These are phyloP conservation scores for Drosophila niveifrons DNA, from an alignment of 2,888 invertebrate genomes.

Conservation along the genomic window DNA sequence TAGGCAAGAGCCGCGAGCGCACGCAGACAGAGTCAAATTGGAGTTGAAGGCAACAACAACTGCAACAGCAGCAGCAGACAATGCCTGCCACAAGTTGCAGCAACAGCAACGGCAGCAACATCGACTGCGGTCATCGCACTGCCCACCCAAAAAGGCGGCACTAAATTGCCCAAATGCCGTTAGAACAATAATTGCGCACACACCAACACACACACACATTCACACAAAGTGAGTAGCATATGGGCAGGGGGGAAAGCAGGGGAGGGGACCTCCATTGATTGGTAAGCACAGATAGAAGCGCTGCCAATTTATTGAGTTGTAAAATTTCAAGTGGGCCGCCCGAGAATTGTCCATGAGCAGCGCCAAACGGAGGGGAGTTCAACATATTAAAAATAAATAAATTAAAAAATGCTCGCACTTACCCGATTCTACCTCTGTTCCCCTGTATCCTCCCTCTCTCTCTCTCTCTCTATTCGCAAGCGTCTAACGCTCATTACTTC, in stretches of 20 bases:
- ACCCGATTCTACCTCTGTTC: not conserved
- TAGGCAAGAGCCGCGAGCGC: constrained; percentile 53
- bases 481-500: constrained; percentile 49
- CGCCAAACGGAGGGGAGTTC: not conserved
- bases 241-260: not conserved
- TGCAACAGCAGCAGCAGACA: constrained; percentile 50
- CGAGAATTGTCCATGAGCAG: constrained; percentile 5
- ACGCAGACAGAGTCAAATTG: constrained; percentile 71
- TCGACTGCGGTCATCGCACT: constrained; percentile 71
- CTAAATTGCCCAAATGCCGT: constrained; percentile 44
- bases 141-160: constrained; percentile 66
- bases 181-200: constrained; percentile 33
- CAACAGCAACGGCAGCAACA: constrained; percentile 7
- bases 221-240: constrained; percentile 30
- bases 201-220: constrained; percentile 19
- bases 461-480: not conserved
- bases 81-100: constrained; percentile 57
- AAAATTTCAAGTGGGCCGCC: constrained; percentile 60
- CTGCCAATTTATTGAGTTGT: constrained; percentile 78
- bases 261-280: constrained; percentile 54
- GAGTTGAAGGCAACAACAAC: constrained; percentile 36
- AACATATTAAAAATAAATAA: constrained; percentile 78
- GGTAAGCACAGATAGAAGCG: constrained; percentile 55
- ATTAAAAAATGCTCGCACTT: constrained; percentile 50
- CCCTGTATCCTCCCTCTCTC: not conserved